Evolutionary conservation across 2,113 vertebrate genomes (phyloP), one percentile per base, ranked within the genome.

Genomic region (Lycaon pictus): DNA sequence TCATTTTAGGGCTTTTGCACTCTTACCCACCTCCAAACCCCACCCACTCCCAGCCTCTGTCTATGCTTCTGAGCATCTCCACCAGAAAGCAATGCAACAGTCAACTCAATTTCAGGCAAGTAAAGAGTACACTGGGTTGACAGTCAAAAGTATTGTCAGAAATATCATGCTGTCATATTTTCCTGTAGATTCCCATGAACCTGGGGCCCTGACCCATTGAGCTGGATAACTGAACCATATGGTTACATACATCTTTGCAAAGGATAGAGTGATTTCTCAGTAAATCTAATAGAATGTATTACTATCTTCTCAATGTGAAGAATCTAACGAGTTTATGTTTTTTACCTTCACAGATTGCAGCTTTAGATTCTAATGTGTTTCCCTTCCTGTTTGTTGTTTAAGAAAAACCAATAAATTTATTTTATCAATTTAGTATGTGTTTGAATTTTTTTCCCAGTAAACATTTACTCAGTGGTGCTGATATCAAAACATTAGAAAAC

Each of bases 401-500:
- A 77, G 22, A 17, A 93, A 95, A 95, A 67, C 48, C 13, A 72
- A 56, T 82, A 91, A 79, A 32, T 7, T 51, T 22, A 37, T 29
- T 32, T 92, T 65, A 77, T 77, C 1, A 6, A 29, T 56, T 74
- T 81, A 20, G 6, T 67, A 77, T 88, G 65, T 74, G 72, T 81
- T 97, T 95, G 60, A 79, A 67, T 87, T 82, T 55, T 67, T 89
- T 91, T 10, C 23, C 22, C 9, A 48, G 32, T 35, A 60, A 92
- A 71, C 19, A 65, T 77, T 69, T 92, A 80, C 37, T 92, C 65
- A 92, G 51, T 60, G 7, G 32, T 82, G 32, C 85, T 27, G n/a
- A 27, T 43, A 89, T 92, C 91, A 53, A 90, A 96, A 95, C n/a
- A 82, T 32, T 17, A 74, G 25, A 77, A 95, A 80, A 88, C 11